Evolutionary conservation across 2,797 vertebrate genomes (phyloP).

Genomic region (Valencia hispanica): DNA sequence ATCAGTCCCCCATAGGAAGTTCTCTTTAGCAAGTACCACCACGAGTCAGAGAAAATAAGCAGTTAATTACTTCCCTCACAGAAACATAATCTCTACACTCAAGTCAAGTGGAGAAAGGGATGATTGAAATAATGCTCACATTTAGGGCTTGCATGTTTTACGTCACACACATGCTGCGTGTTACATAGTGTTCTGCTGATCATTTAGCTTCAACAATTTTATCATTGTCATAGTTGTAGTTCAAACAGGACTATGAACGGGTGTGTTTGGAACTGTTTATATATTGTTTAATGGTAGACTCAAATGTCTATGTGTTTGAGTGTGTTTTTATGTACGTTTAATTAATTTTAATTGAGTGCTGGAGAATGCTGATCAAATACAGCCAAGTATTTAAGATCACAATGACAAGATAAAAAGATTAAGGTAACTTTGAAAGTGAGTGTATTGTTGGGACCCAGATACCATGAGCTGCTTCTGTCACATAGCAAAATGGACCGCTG

Average conservation of each 20-base stretch:
- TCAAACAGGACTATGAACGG: conserved; percentile 48
- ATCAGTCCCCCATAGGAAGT: conserved; percentile 28
- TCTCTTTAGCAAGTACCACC: conserved; percentile 36
- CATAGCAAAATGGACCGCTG: neutral
- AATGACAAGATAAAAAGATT: neutral
- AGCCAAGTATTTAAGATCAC: neutral
- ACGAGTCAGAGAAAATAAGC: conserved; percentile 23
- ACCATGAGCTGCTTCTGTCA: neutral
- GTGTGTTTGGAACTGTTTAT: conserved; percentile 32
- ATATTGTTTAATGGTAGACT: conserved; percentile 27
- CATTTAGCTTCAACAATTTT: conserved; percentile 35
- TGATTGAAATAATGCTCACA: conserved; percentile 26
- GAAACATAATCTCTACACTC: conserved; percentile 21
- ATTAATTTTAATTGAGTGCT: neutral
- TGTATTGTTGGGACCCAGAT: neutral
- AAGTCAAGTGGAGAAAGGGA: conserved; percentile 29
- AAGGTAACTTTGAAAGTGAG: conserved; percentile 3
- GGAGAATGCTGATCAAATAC: neutral
- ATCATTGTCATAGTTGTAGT: conserved; percentile 48
- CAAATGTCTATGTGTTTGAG: conserved; percentile 20
- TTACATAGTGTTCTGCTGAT: conserved; percentile 23
- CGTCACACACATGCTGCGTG: conserved; percentile 14
- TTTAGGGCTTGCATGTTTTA: conserved; percentile 25
- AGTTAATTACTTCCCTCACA: conserved; percentile 29
- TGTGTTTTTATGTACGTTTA: conserved; percentile 9